Percentiles rank a stretch among this genome's conserved stretches.
Conservation (phyloP, 2,888 invertebrate species). For the Thysanoteuthis rhombus region DNA sequence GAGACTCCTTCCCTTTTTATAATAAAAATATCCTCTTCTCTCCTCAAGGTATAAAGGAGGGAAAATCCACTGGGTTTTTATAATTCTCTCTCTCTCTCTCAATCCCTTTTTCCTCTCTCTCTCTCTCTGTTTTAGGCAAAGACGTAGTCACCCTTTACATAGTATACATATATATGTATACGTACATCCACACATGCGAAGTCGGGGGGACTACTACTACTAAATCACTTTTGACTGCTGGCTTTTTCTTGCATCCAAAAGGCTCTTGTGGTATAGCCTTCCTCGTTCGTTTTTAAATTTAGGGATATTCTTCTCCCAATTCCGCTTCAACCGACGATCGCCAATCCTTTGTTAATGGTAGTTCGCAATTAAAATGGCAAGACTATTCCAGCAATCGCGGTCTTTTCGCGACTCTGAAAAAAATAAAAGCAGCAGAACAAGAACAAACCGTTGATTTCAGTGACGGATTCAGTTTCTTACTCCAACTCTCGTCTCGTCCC, state of each 20-base stretch:
- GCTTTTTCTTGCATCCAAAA: background rate
- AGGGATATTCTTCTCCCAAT: background rate
- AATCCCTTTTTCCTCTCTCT: background rate
- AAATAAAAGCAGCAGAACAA: background rate
- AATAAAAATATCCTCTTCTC: background rate
- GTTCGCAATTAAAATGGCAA: background rate
- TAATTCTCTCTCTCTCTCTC: background rate
- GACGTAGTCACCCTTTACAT: background rate
- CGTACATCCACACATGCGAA: background rate
- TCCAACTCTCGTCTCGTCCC: no score
- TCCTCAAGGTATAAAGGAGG: background rate
- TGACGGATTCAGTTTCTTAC: background rate
- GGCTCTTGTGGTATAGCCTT: background rate
- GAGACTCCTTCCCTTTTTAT: no score
- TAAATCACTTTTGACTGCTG: background rate
- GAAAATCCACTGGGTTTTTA: background rate
- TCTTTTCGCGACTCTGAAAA: no score
- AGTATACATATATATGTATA: background rate
- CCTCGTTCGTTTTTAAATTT: background rate
- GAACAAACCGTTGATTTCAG: background rate
- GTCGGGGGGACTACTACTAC: background rate
- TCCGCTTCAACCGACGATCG: background rate
- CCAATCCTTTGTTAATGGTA: background rate
- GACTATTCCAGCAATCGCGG: background rate
- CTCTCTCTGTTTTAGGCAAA: background rate